Base-by-base conservation (phyloP, 2,113 vertebrate genomes). In the Corythornis madagascariensis region DNA sequence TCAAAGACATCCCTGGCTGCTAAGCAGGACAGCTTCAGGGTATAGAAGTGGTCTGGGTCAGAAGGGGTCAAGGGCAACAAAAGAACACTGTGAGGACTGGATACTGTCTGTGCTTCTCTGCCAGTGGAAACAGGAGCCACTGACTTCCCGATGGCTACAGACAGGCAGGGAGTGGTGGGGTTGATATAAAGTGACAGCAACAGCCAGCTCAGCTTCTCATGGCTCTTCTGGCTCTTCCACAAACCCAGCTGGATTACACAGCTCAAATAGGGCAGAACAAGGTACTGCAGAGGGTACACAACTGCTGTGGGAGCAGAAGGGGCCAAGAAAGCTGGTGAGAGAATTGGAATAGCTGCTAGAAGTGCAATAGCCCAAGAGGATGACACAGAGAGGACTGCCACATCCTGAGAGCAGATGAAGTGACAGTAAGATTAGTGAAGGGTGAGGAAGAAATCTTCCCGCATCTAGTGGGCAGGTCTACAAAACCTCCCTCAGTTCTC, bases 171-270 rank as follows among this genome's bases (percentile, higher is more conserved):
- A 20, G 25, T 0, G 21, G 26, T 10, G 14, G 7, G 16, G 4
- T 6, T n/a, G 31, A 55, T 0, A 0, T 17, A 50, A 43, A 88
- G 33, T 1, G 1, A 2, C 11, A 50, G 16, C 31, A 50, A 28
- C 45, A 77, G 29, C 19, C 9, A 77, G n/a, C n/a, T 29, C 48
- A 88, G 66, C 59, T 75, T 10, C 66, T 71, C 61, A 26, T 11
- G 22, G 64, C 14, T 83, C 35, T 20, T 52, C 45, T 33, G 55
- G 25, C 21, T 76, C 56, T 55, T 55, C 38, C 57, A 60, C 48
- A 71, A 75, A 56, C 20, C 13, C 61, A 77, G 29, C 11, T 1
- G 1, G 40, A 12, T 18, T n/a, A 2, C 38, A 38, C 2, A 1
- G 22, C 10, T 56, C 71, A 60, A 52, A 60, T 47, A 38, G 21